Evolutionary conservation across 2,113 vertebrate species (phyloP), one percentile per base, ranked within the genome.

Genomic region (Brevimyrus niger): DNA sequence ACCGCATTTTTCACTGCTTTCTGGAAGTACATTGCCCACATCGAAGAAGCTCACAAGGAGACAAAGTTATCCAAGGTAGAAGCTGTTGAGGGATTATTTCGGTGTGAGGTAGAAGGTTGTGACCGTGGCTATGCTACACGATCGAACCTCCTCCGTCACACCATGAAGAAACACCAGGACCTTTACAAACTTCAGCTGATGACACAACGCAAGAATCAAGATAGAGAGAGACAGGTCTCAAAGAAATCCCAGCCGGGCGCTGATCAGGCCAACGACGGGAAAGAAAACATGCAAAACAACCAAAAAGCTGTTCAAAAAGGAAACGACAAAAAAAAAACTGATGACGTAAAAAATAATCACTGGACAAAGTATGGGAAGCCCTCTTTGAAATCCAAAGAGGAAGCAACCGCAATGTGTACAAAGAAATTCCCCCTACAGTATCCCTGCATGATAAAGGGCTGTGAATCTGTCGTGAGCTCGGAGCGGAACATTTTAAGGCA

Each of bases 371-470:
- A 95, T 47, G 95, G 94, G 48, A 96, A 95, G 73, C 95, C 95
- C 7, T 94, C 94, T 47, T 94, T 99, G 92, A 99, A 99, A 94
- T 92, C 97, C 46, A 97, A 96, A 90, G 96, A 96, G 0, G 97
- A 98, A 73, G 98, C 98, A 8, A 94, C 97, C 0, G 96, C 96
- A 0, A 96, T 99, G 91, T 99, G 98, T 92, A 98, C 96, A 0
- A 98, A 97, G 91, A 96, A 93, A 48, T 97, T 96, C 92, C 95
- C 96, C 44, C 95, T 97, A 19, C 98, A 99, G 27, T 99, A 98
- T 91, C 98, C 98, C 0, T 99, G 98, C 90, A 99, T 99, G 98
- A 97, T 99, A 91, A 97, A 98, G 91, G 98, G 97, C 2, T 99
- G 98, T n/a, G 96, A 97, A 0, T 98, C 97, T 0, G 97, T 99